Base-by-base conservation (phyloP, 64 coral and sea anemone species). In the Actinia tenebrosa region DNA sequence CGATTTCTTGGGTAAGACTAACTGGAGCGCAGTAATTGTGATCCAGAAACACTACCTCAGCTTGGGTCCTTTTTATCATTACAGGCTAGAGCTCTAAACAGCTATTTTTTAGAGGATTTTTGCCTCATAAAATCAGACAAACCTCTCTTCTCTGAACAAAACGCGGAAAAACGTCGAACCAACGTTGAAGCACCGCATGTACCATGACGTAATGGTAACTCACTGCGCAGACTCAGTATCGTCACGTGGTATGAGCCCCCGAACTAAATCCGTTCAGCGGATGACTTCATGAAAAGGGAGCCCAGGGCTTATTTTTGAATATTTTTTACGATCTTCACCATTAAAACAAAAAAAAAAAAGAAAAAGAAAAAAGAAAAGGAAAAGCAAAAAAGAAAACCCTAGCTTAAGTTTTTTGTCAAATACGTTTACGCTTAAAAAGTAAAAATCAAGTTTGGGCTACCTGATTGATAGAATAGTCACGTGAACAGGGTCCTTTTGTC, bases 141-240 rank as follows among this genome's bases (percentile, higher is more conserved):
- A 20, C 43, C 17, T 81, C 7, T 16, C 8, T n/a, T 16, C 43
- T 37, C 7, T 3, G 46, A 44, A 4, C 19, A 15, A 13, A 20
- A 9, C 78, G 4, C 18, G 4, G 25, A 81, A 81, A 81, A 81
- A 81, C 79, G 79, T 81, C 11, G 79, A 81, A 22, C 79, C 69
- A 53, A 81, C 79, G 79, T 81, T 16, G 79, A 50, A 81, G 19
- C 44, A 79, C 27, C 19, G 37, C 77, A 79, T 18, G 26, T 45
- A n/a, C 44, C 16, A 53, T 53, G 43, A 81, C 45, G 79, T 81
- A 18, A 81, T 81, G 8, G 1, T 47, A 81, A 13, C 45, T 81
- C 15, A 75, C 44, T 81, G 79, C 79, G 79, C 79, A 81, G 3
- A 75, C 79, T 81, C 79, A 81, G 50, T 50, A n/a, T 47, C 13